Evolutionary conservation across 2,797 vertebrate species (phyloP).

Genomic region (Cyprinodon diabolis): DNA sequence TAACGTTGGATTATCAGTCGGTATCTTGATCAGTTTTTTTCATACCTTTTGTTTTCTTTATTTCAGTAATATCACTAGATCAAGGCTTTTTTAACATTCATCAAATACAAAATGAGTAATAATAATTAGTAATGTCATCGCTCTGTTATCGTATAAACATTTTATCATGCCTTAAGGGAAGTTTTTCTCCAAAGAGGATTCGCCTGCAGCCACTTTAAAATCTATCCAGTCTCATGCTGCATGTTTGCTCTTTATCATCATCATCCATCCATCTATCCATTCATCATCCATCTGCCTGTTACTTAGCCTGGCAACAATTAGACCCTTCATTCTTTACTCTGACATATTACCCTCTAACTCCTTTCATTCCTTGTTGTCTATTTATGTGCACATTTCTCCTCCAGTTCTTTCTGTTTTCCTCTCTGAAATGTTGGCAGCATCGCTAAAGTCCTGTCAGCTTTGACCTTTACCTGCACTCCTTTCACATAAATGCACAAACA

Average conservation of each 20-base stretch:
- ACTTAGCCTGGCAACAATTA: conserved; percentile 9
- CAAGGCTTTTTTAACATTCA: too few relatives aligned
- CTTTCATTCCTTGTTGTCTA: conserved; percentile 36
- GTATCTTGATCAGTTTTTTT: too few relatives aligned
- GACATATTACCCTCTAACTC: conserved; percentile 46
- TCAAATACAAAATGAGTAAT: too few relatives aligned
- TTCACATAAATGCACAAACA: neutral
- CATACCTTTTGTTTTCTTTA: too few relatives aligned
- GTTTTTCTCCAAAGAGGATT: neutral
- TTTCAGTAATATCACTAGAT: too few relatives aligned
- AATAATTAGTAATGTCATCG: neutral
- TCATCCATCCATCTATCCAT: conserved; percentile 28
- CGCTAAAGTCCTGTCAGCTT: conserved; percentile 80
- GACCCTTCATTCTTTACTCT: neutral
- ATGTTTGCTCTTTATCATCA: conserved; percentile 24
- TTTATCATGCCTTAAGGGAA: neutral
- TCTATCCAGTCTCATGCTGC: conserved; percentile 4
- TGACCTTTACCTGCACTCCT: conserved; percentile 77
- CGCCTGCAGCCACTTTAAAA: neutral
- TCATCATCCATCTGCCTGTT: conserved; percentile 44
- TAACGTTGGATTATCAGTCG: too few relatives aligned
- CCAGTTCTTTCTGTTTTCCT: conserved; percentile 51
- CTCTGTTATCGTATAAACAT: neutral
- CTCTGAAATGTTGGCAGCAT: conserved; percentile 62
- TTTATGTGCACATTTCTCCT: conserved; percentile 39